Conservation (phyloP, 2,888 invertebrate species). For the Mayetiola destructor region DNA sequence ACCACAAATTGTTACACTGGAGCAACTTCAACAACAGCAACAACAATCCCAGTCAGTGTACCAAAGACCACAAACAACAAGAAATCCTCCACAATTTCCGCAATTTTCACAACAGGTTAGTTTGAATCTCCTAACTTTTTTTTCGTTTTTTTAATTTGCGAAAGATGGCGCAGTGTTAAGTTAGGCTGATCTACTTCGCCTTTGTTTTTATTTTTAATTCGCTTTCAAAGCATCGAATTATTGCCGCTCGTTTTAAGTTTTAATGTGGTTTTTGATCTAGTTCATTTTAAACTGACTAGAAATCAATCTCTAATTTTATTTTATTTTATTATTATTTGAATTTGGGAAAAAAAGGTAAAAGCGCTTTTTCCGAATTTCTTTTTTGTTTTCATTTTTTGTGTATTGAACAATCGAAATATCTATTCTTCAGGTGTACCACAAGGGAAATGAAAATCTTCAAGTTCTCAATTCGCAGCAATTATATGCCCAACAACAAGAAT, state of each 20-base stretch:
- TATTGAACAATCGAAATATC: not conserved
- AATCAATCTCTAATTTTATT: not conserved
- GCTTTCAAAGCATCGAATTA: not conserved
- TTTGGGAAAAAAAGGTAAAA: not conserved
- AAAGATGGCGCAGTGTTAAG: too few species aligned
- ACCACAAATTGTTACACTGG: conserved; percentile 43
- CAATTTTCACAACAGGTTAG: conserved; percentile 20
- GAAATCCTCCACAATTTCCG: conserved; percentile 30
- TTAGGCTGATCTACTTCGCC: too few species aligned
- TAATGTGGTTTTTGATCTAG: not conserved
- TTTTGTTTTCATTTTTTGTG: not conserved
- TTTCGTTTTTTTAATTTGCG: too few species aligned
- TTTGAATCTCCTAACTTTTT: not conserved
- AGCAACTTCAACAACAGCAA: conserved; percentile 40
- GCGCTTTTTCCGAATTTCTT: not conserved
- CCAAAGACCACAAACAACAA: conserved; percentile 38
- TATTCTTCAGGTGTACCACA: conserved; percentile 37
- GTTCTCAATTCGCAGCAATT: conserved; percentile 50
- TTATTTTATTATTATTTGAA: not conserved
- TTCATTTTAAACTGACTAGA: not conserved
- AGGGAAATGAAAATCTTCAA: conserved; percentile 45
- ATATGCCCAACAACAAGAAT: conserved; percentile 50
- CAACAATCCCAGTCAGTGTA: conserved; percentile 38
- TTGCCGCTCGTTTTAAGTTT: not conserved
- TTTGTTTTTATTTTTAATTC: not conserved